A percentile compares a stretch with the other conserved stretches of the same genome.
These are phyloP conservation scores for Alcis repandata DNA, from an alignment of 2,888 invertebrate genomes.

Conservation along the genomic window DNA sequence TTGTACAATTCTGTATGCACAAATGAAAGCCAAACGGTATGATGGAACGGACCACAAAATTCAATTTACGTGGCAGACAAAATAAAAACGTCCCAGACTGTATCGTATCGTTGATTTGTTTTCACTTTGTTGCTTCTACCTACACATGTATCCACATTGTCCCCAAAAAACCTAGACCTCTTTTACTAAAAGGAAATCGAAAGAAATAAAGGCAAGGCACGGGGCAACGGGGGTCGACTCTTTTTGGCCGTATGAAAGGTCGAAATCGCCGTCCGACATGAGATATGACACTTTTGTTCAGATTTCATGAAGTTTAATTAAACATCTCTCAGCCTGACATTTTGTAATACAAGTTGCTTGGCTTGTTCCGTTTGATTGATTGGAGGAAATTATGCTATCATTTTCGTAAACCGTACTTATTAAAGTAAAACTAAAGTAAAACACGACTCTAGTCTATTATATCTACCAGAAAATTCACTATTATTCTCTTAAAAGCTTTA, in stretches of 20 bases:
- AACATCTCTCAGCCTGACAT: slow-evolving; percentile 62
- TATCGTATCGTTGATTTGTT: slow-evolving; percentile 79
- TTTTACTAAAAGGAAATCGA: slow-evolving; percentile 29
- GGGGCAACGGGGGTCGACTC: slow-evolving; percentile 50
- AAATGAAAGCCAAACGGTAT: slow-evolving; percentile 57
- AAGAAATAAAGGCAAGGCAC: slow-evolving; percentile 35
- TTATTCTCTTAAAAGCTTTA: neutral
- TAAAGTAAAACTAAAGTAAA: too few relatives aligned
- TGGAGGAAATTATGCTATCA: slow-evolving; percentile 67
- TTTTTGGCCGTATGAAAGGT: slow-evolving; percentile 59
- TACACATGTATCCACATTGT: slow-evolving; percentile 57
- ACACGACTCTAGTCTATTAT: too few relatives aligned
- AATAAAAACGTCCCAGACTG: slow-evolving; percentile 76
- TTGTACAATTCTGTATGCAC: neutral
- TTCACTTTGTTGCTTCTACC: slow-evolving; percentile 70
- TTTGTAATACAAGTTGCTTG: slow-evolving; percentile 52
- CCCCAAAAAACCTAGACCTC: slow-evolving; percentile 60
- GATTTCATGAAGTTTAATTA: slow-evolving; percentile 74
- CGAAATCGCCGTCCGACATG: slow-evolving; percentile 60
- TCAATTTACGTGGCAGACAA: slow-evolving; percentile 82
- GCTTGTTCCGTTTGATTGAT: slow-evolving; percentile 67
- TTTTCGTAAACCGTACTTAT: slow-evolving; percentile 6
- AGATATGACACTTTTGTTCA: slow-evolving; percentile 70
- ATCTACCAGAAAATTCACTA: too few relatives aligned
- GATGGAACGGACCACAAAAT: slow-evolving; percentile 78